These are phyloP conservation scores for Hirtodrosophila cameraria DNA, from an alignment of 2,888 invertebrate species.

Conservation along the genomic window DNA sequence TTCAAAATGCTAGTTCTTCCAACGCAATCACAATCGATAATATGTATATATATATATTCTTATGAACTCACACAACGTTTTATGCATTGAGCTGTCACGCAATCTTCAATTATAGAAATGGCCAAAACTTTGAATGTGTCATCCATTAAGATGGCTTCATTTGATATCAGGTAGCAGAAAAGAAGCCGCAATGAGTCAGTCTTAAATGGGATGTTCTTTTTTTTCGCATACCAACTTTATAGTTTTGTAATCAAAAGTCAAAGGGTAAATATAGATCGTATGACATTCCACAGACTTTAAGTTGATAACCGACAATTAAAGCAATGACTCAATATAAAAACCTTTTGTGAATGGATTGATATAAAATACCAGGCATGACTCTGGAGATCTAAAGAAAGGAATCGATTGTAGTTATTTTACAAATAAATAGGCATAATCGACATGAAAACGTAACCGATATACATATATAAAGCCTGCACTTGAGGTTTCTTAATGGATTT, in stretches of 20 bases:
- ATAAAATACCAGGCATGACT: background rate
- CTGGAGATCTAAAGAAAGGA: no score
- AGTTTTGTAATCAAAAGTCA: conserved; percentile 10
- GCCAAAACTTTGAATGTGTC: conserved; percentile 42
- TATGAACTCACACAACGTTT: conserved; percentile 21
- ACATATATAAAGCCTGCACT: no score
- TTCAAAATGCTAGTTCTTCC: background rate
- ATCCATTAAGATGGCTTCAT: conserved; percentile 38
- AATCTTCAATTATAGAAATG: conserved; percentile 46
- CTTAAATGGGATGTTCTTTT: conserved; percentile 5
- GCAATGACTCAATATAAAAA: conserved; percentile 17
- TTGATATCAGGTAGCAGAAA: conserved; percentile 22
- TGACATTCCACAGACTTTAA: conserved; percentile 14
- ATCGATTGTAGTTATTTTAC: no score
- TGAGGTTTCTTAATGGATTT: no score
- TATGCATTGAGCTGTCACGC: conserved; percentile 33
- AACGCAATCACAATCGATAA: conserved; percentile 32
- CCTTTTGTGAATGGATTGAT: conserved; percentile 4
- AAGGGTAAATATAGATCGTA: conserved; percentile 8
- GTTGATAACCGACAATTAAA: background rate
- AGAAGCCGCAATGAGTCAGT: conserved; percentile 37
- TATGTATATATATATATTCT: background rate
- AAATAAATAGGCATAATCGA: no score
- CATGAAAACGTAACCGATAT: no score
- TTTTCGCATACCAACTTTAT: conserved; percentile 22